A percentile compares a stretch with the other conserved stretches of the same genome.
These are phyloP conservation scores for Tursiops truncatus DNA, from an alignment of 2,113 vertebrate genomes.

Conservation along the genomic window DNA sequence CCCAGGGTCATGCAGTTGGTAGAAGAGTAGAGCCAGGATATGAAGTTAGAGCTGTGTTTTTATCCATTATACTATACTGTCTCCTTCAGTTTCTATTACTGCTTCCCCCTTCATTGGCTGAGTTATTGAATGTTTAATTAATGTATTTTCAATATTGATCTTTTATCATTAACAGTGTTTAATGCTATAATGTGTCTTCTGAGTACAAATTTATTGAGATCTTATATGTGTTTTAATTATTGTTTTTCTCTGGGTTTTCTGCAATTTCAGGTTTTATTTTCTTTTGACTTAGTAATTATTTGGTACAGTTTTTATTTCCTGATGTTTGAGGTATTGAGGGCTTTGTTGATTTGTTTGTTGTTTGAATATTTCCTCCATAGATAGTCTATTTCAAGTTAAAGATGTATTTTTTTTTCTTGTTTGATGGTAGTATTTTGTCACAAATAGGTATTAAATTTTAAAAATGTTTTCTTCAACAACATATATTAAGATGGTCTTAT, in stretches of 20 bases:
- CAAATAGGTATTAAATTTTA: neutral
- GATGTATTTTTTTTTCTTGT: neutral
- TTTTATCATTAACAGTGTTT: neutral
- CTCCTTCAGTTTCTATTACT: neutral
- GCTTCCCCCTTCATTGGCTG: neutral
- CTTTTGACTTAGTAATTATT: neutral
- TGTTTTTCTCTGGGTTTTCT: constrained; percentile 5
- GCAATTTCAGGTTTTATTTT: neutral
- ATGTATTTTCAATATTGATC: neutral
- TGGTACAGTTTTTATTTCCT: neutral
- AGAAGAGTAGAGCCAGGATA: neutral
- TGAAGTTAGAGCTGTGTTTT: neutral
- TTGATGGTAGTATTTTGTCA: neutral
- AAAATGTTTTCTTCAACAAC: neutral
- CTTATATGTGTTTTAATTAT: neutral
- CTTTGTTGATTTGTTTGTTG: neutral
- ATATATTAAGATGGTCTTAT: neutral
- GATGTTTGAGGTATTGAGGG: neutral
- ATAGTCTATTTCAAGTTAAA: neutral
- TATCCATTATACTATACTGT: neutral
- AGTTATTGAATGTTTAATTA: neutral
- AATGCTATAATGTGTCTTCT: neutral
- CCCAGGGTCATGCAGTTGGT: neutral
- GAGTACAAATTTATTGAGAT: neutral
- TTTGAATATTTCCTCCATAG: neutral